Base-by-base conservation (phyloP, 2,888 invertebrate species). In the Drosophila koepferae region DNA sequence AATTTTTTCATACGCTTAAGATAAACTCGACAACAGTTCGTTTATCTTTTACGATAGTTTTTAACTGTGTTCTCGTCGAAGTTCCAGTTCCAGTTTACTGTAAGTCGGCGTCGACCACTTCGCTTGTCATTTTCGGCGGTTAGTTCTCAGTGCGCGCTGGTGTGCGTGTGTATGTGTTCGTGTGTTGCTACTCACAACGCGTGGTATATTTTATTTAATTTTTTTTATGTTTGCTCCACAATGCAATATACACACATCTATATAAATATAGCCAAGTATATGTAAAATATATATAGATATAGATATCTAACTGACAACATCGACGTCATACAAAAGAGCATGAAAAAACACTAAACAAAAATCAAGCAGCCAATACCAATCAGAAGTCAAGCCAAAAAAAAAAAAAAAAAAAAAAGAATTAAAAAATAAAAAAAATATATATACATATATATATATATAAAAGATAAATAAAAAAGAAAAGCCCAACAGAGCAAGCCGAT, bases 101-200 rank as follows among this genome's bases (percentile, higher is more conserved):
- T 14, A 54, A 41, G 56, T 59, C 43, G 34, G 34, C 44, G 10
- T 46, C 58, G 72, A 48, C 72, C 46, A 36, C 41, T 61, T 55
- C 61, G 51, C 58, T 62, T 48, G 51, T 60, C 55, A 56, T 72
- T 77, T 70, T 72, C 76, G 63, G 72, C 76, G 64, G 36, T 64
- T 59, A 72, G 46, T 64, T 66, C 51, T 64, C 55, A n/a, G 61
- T 54, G 59, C 58, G 74, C 63, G 79, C 71, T 71, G 70, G 71
- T 78, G 79, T 71, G 69, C n/a, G 31, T 59, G 23, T 64, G 23
- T 16, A 23, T 23, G 16, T 46, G 34, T 58, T 41, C 60, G 59
- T 74, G 67, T 66, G 34, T 55, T 53, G 59, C 44, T 77, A 54
- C 56, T 77, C 61, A 28, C 68, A 67, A 55, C 67, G 75, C 71